A percentile compares a stretch with the other conserved stretches of the same genome.
Conservation (phyloP, 2,888 invertebrate species). For the Lepidonotus clava region DNA sequence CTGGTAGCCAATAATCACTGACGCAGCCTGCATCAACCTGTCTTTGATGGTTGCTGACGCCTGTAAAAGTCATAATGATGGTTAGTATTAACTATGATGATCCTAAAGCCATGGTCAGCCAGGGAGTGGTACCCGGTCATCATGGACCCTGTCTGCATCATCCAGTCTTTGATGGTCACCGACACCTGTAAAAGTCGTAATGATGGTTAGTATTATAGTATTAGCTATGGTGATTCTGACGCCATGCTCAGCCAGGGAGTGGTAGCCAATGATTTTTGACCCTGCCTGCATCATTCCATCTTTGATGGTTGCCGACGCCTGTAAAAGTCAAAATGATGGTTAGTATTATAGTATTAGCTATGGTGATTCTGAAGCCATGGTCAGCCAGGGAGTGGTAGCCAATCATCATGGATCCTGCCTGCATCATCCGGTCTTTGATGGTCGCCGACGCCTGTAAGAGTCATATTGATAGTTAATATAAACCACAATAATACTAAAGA, state of each 20-base stretch:
- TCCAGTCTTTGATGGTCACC: constrained; percentile 94
- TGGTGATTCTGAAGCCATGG: constrained; percentile 80
- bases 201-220: constrained; percentile 83
- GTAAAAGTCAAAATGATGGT: background rate
- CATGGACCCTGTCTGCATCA: constrained; percentile 97
- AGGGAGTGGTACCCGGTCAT: constrained; percentile 99
- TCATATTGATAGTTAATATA: background rate
- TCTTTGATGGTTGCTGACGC: constrained; percentile 96
- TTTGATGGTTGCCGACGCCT: constrained; percentile 92
- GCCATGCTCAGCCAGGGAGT: constrained; percentile 92
- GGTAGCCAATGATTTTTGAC: constrained; percentile 98
- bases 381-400: constrained; percentile 98
- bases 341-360: constrained; percentile 56
- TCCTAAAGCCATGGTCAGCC: constrained; percentile 93
- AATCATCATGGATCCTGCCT: constrained; percentile 96
- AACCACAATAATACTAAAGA: too few species aligned
- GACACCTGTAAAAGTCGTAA: constrained; percentile 87
- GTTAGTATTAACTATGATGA: too few species aligned
- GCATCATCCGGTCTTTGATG: constrained; percentile 98
- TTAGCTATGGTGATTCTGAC: too few species aligned
- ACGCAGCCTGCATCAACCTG: constrained; percentile 97
- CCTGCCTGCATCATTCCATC: too few species aligned
- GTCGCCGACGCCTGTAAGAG: constrained; percentile 77
- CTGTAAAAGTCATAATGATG: too few species aligned
- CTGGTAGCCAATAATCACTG: constrained; percentile 98